Base-by-base conservation (phyloP, 2,888 invertebrate species). In the Acleris literana region DNA sequence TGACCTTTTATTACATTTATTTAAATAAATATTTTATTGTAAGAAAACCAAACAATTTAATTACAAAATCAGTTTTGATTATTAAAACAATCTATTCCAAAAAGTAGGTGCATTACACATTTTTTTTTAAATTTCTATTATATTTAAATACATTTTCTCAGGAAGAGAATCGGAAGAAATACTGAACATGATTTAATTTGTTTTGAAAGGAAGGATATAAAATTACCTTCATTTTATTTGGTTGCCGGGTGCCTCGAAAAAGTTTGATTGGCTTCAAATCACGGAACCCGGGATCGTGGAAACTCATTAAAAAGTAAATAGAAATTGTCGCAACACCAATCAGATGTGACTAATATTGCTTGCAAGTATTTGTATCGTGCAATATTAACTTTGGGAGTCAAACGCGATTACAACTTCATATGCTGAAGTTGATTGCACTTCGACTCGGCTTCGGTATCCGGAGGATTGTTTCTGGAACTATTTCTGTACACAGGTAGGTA, bases 251-350 rank as follows among this genome's bases (percentile, higher is more conserved):
- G 81, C 80, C 77, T 75, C 78, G 85, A 86, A 85, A 81, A 92
- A 91, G 88, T 92, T 92, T 90, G 87, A 92, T 92, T 92, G 90
- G 86, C 87, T 92, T 88, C 82, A 85, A 87, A 90, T 84, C 85
- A 85, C 76, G 84, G 80, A 76, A 81, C 84, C 82, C 81, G 76
- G 78, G 70, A 81, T 81, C 84, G 81, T 80, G 82, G 80, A 84
- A 92, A 90, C 89, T 90, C 89, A 88, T 90, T 91, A 88, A 88
- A 86, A 91, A 91, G 91, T 88, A 88, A 90, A 90, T 81, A 88
- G 78, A 84, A 84, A 87, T 87, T 86, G 80, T 85, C 80, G 83
- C 82, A 78, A 85, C 81, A 82, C 80, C 83, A 87, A 89, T 89
- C 86, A 85, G 84, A 87, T 79, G 81, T 78, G 79, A 77, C 78